Evolutionary conservation across 2,888 invertebrate species (phyloP), one percentile per base, ranked within the genome.

Genomic region (Willowsia nigromaculata): DNA sequence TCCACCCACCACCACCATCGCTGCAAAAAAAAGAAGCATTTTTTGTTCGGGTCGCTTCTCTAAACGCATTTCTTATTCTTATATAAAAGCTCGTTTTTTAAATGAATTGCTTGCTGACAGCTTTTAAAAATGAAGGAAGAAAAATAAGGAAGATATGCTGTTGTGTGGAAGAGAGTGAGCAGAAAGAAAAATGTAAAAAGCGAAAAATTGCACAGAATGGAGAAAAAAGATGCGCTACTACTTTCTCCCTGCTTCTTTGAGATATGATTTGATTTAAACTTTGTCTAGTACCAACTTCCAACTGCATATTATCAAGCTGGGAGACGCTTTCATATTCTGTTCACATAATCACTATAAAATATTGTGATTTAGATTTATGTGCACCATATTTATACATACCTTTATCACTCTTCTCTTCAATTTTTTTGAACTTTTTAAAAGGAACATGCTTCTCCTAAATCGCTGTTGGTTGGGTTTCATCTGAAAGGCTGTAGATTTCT

Each of bases 271-370:
- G 74, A 74, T 74, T 74, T 27, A 74, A 74, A 47, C 74, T 71
- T 40, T 15, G 7, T 5, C 13, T 68, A 11, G 3, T n/a, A 76
- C 50, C 76, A 50, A 27, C 47, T 37, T 78, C 15, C 33, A 65
- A 18, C 62, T 30, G 30, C 13, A 1, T 13, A 15, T n/a, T 7
- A 6, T 33, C 15, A 37, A n/a, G n/a, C 65, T 7, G n/a, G 37
- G 37, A n/a, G 25, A 65, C 56, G n/a, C 37, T 65, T 33, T 25
- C 25, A 47, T 74, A 86, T 86, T 86, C 86, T 15, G 27, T 65
- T 80, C 86, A 86, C 86, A 86, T 86, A 80, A 86, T 86, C 86
- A 86, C 86, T 86, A 86, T 86, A 86, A 86, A 86, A 86, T 86
- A 86, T 80, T 68, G 86, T 86, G 86, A 86, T 86, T 86, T 78